These are phyloP conservation scores for Drosophila melanosoma DNA, from an alignment of 2,888 invertebrate genomes.

Conservation along the genomic window DNA sequence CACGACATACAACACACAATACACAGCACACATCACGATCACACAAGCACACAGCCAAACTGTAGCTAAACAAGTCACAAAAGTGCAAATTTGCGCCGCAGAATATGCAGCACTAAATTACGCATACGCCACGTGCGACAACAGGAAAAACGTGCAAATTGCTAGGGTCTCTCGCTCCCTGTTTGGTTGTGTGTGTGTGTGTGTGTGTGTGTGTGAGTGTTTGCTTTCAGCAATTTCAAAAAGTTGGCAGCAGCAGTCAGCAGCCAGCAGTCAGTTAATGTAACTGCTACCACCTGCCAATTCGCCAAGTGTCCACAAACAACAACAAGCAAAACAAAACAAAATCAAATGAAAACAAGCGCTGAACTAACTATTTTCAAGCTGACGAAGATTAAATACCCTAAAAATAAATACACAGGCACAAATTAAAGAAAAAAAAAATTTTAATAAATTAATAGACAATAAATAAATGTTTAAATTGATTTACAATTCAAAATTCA, in stretches of 20 bases:
- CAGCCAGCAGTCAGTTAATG: conserved; percentile 17
- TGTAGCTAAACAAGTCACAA: conserved; percentile 68
- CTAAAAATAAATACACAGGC: neutral
- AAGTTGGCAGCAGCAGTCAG: conserved; percentile 16
- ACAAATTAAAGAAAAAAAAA: fast-evolving
- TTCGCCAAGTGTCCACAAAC: conserved; percentile 81
- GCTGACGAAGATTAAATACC: conserved; percentile 24
- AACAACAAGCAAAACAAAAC: conserved; percentile 35
- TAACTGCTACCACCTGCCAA: conserved; percentile 60
- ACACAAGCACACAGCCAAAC: conserved; percentile 19
- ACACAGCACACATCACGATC: conserved; percentile 1
- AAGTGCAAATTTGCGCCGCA: conserved; percentile 78
- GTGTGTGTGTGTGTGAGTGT: conserved; percentile 1
- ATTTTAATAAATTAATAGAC: neutral
- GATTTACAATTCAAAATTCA: neutral
- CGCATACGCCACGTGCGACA: conserved; percentile 75
- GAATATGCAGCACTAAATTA: conserved; percentile 81
- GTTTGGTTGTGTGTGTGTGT: neutral
- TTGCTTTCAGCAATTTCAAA: conserved; percentile 11
- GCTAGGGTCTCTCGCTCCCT: conserved; percentile 30
- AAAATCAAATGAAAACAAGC: conserved; percentile 50
- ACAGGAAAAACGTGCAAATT: conserved; percentile 72
- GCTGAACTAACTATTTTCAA: conserved; percentile 3
- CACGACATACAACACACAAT: conserved; percentile 33
- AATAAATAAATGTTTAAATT: neutral